Base-by-base conservation (phyloP, 2,888 invertebrate genomes). In the Heliconius ethilla region DNA sequence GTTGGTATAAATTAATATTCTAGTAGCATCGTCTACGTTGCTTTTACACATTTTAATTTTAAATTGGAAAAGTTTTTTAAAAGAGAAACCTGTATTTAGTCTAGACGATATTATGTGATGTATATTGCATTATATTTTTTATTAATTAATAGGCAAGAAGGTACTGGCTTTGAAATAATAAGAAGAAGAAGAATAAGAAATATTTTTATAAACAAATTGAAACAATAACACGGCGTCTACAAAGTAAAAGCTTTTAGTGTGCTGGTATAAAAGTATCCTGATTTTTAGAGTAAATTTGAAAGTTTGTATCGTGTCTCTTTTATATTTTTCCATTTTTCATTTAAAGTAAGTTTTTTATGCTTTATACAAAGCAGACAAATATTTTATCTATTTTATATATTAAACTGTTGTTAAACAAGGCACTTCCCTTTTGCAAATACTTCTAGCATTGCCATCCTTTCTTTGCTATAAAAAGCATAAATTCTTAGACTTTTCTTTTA, bases 191-290 rank as follows among this genome's bases (percentile, higher is more conserved):
- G n/a, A n/a, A n/a, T 37, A 40, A 40, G n/a, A 55, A 55, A 70
- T 70, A 70, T n/a, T n/a, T n/a, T n/a, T n/a, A n/a, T n/a, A n/a
- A n/a, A 70, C 22, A 22, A 70, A 33, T n/a, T 22, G 55, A 65
- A 45, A 72, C 45, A 51, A 59, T 37, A 25, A 25, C 63, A 33
- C 18, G 37, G 10, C 63, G 67, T 69, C 13, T n/a, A 10, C 67
- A 69, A 29, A 76, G 40, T 45, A 37, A 69, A 75, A 76, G 78
- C 78, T 78, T 76, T 80, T 80, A 77, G 75, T 29, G 45, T 4
- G 25, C 63, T 25, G 25, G 13, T 18, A 55, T 25, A 25, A 62
- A 40, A 13, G 51, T 62, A 4, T 65, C 51, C 40, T 65, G 65
- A 27, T 76, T 70, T 76, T 76, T 72, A 72, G 27, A 65, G 25